Percentiles rank a stretch among this genome's conserved stretches.
These are phyloP conservation scores for Lynx canadensis DNA, from an alignment of 2,113 vertebrate genomes.

Conservation along the genomic window DNA sequence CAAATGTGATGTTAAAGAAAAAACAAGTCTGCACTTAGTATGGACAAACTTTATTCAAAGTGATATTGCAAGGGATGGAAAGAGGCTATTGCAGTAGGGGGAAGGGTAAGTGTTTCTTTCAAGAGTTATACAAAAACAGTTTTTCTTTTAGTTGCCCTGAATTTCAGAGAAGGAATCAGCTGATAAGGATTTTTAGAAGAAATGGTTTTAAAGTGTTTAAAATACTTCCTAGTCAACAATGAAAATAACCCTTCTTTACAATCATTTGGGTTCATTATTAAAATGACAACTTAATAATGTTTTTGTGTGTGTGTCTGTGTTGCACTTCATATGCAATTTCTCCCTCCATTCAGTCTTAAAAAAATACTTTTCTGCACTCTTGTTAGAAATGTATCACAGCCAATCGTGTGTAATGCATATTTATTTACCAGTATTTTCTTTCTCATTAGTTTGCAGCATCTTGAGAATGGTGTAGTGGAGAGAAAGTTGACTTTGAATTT, in stretches of 20 bases:
- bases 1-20: not conserved
- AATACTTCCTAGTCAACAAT: not conserved
- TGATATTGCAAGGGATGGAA: not conserved
- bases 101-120: not conserved
- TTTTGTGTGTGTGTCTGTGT: not conserved
- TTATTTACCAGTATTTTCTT: not conserved
- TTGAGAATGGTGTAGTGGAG: not conserved
- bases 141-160: not conserved
- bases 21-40: not conserved
- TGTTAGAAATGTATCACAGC: not conserved
- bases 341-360: not conserved
- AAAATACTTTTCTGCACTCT: not conserved
- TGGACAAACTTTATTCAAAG: not conserved
- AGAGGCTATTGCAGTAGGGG: not conserved
- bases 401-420: not conserved
- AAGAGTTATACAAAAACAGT: not conserved
- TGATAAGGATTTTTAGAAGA: not conserved
- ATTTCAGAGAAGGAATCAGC: not conserved
- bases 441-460: not conserved
- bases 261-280: not conserved
- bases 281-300: not conserved
- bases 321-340: not conserved
- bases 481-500: not conserved
- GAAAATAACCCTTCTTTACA: not conserved
- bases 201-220: not conserved